Percentiles rank a stretch among this genome's conserved stretches.
Evolutionary conservation across 2,797 vertebrate genomes (phyloP).

Genomic region (Catamblyrhynchus diadema): DNA sequence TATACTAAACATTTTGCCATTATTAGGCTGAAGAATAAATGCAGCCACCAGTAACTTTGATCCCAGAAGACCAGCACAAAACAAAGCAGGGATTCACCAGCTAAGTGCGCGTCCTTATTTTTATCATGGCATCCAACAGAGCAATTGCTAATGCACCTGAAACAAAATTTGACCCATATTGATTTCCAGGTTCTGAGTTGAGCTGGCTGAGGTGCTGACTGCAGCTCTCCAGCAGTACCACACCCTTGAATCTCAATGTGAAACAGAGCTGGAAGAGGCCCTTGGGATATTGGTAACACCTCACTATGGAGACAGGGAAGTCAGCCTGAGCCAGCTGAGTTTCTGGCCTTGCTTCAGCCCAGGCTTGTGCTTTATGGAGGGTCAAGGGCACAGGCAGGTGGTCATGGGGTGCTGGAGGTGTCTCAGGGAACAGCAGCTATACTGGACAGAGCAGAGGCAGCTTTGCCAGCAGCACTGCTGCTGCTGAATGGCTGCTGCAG

Average conservation of each 20-base stretch:
- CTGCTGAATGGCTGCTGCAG: fast-evolving
- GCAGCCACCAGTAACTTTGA: background rate
- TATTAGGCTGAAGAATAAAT: background rate
- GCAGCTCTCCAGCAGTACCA: background rate
- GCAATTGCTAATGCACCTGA: background rate
- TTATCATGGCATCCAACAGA: background rate
- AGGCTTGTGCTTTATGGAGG: background rate
- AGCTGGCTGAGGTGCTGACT: background rate
- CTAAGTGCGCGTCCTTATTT: background rate
- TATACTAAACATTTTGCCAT: background rate
- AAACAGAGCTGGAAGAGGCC: background rate
- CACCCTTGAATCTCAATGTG: background rate
- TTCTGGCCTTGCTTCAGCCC: background rate
- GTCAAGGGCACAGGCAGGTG: background rate
- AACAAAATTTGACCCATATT: background rate
- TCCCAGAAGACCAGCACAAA: background rate
- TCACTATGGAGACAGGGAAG: background rate
- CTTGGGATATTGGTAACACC: background rate
- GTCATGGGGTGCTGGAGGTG: background rate
- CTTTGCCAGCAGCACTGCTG: background rate
- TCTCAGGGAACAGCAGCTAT: background rate
- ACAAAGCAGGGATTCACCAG: background rate
- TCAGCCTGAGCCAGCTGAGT: background rate
- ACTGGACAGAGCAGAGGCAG: background rate
- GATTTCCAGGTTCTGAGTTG: background rate